Evolutionary conservation across 2,113 vertebrate genomes (phyloP).

Genomic region (Meleagris gallopavo): DNA sequence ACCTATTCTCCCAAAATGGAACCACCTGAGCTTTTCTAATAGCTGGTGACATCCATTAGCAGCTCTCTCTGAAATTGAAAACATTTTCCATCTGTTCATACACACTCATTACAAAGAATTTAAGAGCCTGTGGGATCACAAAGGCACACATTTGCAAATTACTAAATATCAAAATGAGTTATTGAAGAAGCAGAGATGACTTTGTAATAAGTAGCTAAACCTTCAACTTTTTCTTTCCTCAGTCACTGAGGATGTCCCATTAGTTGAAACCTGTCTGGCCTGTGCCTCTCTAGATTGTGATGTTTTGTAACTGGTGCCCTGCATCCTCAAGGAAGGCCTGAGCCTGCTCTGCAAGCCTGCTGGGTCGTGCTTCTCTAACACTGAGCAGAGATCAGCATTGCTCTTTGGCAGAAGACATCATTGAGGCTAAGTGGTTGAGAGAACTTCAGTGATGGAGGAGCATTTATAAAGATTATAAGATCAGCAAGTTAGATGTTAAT

Average conservation of each 20-base stretch:
- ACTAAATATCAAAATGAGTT: conserved; percentile 81
- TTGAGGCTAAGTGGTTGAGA: not conserved
- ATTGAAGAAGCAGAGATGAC: conserved; percentile 72
- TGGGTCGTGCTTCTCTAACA: not conserved
- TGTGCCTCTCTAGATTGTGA: not conserved
- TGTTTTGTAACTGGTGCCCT: not conserved
- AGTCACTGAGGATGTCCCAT: conserved; percentile 16
- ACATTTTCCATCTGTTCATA: conserved; percentile 83
- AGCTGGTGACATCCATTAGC: conserved; percentile 80
- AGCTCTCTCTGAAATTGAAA: conserved; percentile 78
- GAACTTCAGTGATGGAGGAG: not conserved
- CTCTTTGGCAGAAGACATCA: not conserved
- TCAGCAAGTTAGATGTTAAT: not conserved
- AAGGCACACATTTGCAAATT: conserved; percentile 77
- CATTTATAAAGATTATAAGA: not conserved
- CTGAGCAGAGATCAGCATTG: not conserved
- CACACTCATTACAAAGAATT: conserved; percentile 79
- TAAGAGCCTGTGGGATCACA: conserved; percentile 79
- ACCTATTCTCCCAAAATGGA: conserved; percentile 66
- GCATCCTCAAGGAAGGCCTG: not conserved
- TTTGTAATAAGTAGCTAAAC: conserved; percentile 68
- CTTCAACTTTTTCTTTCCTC: conserved; percentile 52
- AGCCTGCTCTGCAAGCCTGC: not conserved
- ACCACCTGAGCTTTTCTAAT: conserved; percentile 79
- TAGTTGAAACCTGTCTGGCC: conserved; percentile 30